Evolutionary conservation across 2,888 invertebrate genomes (phyloP).

Genomic region (Epistrophe eligans): DNA sequence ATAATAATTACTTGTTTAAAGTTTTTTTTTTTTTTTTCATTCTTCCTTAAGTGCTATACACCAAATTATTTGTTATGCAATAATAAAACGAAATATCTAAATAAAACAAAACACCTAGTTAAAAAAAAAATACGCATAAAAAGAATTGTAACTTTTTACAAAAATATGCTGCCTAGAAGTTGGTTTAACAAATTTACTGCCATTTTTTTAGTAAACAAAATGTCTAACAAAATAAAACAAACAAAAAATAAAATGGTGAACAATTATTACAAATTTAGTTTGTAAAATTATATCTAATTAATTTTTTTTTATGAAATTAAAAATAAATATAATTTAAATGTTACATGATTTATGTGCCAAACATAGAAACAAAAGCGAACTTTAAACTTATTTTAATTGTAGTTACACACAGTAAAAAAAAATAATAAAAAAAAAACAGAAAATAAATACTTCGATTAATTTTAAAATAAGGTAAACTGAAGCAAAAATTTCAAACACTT

Average conservation of each 20-base stretch:
- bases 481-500: too few species aligned
- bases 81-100: neutral
- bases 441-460: neutral
- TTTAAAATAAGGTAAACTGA: neutral
- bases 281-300: constrained; percentile 70
- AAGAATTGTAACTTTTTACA: constrained; percentile 8
- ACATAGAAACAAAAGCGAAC: constrained; percentile 49
- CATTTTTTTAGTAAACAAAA: constrained; percentile 35
- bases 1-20: constrained; percentile 68
- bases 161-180: constrained; percentile 46
- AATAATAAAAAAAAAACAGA: constrained; percentile 40
- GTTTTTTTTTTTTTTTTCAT: constrained; percentile 60
- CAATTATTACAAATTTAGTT: constrained; percentile 54
- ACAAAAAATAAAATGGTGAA: constrained; percentile 60
- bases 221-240: constrained; percentile 7
- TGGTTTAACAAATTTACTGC: constrained; percentile 69
- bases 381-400: constrained; percentile 61
- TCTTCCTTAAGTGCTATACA: constrained; percentile 76
- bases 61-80: constrained; percentile 53
- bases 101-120: constrained; percentile 1
- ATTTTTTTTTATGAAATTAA: constrained; percentile 64
- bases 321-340: constrained; percentile 65
- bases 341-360: constrained; percentile 49
- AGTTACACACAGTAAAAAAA: constrained; percentile 64
- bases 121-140: constrained; percentile 23